Evolutionary conservation across 2,888 invertebrate species (phyloP), one percentile per base, ranked within the genome.

Genomic region (Aspidiotus destructor): DNA sequence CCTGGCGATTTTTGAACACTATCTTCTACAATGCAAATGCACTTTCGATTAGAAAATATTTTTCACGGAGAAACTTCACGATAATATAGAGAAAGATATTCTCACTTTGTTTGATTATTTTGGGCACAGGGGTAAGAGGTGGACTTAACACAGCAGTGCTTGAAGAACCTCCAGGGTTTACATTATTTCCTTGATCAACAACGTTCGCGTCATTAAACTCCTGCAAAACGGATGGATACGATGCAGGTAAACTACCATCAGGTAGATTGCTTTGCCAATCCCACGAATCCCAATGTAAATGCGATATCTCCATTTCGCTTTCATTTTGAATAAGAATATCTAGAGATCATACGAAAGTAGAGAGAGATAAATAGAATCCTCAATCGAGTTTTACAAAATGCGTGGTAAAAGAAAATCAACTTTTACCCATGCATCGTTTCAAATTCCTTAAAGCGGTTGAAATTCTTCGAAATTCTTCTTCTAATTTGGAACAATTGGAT

Each of bases 241-340:
- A 41, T 10, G 44, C 16, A 11, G 53, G 15, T 15, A 58, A 9
- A 58, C 17, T 67, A 57, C 15, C 58, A 8, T 67, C 70, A 54
- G 68, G 70, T 58, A 70, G 67, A 69, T 65, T 65, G 62, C 65
- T 61, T 60, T 70, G 86, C 63, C 87, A 81, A 78, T 93, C 92
- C 92, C 92, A 95, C 8, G 92, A 93, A 78, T 95, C 94, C 94
- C 95, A 96, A 79, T 90, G 93, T 73, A 96, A 81, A 72, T 82
- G 81, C 58, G 73, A 72, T 64, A 80, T 84, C 62, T 81, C 80
- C 40, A 58, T 40, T 48, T 65, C 70, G 28, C 53, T 69, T 63
- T 69, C 63, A 60, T 69, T 68, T 71, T 71, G 68, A 62, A 41
- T 17, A 58, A 70, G 57, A 64, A 61, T 65, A 55, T 60, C 60